A percentile compares a stretch with the other conserved stretches of the same genome.
Conservation (phyloP, 2,888 invertebrate genomes). For the Galerucella pusilla region DNA sequence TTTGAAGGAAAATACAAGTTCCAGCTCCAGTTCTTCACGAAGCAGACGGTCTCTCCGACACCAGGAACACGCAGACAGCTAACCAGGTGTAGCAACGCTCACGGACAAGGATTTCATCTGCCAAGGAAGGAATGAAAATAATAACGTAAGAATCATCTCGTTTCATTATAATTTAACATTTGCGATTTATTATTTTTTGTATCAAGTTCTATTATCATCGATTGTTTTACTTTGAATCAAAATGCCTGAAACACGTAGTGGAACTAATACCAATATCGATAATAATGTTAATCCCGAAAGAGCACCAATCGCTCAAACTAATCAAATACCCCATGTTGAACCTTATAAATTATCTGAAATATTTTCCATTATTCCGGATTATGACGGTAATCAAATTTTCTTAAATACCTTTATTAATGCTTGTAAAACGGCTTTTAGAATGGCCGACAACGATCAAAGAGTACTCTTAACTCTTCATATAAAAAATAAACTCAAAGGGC, state of each 20-base stretch:
- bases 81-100: neutral
- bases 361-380: neutral
- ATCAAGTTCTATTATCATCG: no score
- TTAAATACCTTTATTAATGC: neutral
- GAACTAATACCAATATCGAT: neutral
- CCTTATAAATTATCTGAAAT: no score
- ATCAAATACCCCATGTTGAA: neutral
- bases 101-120: neutral
- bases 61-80: neutral
- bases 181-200: no score
- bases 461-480: neutral
- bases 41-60: neutral
- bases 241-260: neutral
- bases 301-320: neutral
- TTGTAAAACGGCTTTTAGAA: neutral
- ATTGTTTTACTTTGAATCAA: no score
- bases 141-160: neutral
- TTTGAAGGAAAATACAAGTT: no score
- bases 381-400: neutral
- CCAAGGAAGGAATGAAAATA: slow-evolving; percentile 2
- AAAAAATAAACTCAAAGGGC: neutral
- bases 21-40: no score
- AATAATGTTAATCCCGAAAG: neutral
- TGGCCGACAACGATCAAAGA: neutral
- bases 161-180: neutral